Conservation (phyloP, 2,888 invertebrate genomes). For the Pachycephus smyrnensis region DNA sequence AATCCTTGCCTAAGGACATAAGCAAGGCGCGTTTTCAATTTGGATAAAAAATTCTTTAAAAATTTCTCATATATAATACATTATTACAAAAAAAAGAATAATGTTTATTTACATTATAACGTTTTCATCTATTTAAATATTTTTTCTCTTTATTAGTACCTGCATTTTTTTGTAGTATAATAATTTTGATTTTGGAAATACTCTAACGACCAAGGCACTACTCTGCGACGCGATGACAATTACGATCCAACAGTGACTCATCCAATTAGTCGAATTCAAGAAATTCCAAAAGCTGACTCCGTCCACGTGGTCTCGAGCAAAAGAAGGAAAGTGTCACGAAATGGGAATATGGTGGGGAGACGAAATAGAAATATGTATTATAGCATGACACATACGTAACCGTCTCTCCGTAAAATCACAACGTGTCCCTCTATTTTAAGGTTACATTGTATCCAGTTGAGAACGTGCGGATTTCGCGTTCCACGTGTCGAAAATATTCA, state of each 20-base stretch:
- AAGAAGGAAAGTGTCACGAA: not conserved
- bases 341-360: not conserved
- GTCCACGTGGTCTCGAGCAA: not conserved
- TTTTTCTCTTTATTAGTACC: too few relatives aligned
- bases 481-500: not conserved
- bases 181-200: not conserved
- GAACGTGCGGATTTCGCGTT: too few relatives aligned
- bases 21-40: not conserved
- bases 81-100: too few relatives aligned
- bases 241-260: not conserved
- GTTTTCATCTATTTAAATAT: not conserved
- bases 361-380: not conserved
- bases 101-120: fast-evolving
- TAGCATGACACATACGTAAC: not conserved
- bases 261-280: not conserved
- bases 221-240: not conserved
- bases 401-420: not conserved
- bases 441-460: too few relatives aligned
- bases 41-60: not conserved
- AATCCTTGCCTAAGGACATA: not conserved
- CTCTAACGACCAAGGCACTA: too few relatives aligned
- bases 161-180: not conserved
- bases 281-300: not conserved
- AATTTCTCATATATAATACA: too few relatives aligned
- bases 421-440: not conserved